Evolutionary conservation across 2,113 vertebrate genomes (phyloP).

Genomic region (Calonectris borealis): DNA sequence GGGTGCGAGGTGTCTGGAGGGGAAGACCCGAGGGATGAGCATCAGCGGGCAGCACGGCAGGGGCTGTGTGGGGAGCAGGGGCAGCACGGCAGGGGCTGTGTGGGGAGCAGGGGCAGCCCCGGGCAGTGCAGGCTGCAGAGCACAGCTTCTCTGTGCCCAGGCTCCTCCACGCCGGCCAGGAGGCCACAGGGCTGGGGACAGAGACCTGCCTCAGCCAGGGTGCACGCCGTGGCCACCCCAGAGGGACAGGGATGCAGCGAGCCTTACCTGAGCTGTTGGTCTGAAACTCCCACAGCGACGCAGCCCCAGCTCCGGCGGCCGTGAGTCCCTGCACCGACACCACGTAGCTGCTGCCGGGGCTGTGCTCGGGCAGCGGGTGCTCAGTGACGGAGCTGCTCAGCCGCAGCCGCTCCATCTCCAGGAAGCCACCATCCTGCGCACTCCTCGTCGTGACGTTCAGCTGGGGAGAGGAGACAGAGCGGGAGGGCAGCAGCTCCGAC

Average conservation of each 20-base stretch:
- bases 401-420: background rate
- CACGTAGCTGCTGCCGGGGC: background rate
- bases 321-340: background rate
- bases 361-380: background rate
- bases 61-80: background rate
- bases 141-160: background rate
- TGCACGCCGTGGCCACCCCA: accelerated
- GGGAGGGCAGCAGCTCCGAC: background rate
- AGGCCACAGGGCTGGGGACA: background rate
- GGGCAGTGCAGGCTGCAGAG: background rate
- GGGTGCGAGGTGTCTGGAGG: background rate
- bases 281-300: background rate
- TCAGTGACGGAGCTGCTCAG: background rate
- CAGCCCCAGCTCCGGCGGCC: background rate
- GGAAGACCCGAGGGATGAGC: background rate
- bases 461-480: background rate
- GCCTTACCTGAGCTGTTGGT: background rate
- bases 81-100: background rate
- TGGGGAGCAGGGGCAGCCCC: background rate
- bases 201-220: background rate
- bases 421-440: background rate
- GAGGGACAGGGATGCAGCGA: background rate
- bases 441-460: background rate
- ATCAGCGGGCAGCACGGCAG: background rate
- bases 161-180: accelerated